phyloP scores from a whole-genome alignment of 2,888 invertebrate species.

The Lasioglossum zephyrum region DNA sequence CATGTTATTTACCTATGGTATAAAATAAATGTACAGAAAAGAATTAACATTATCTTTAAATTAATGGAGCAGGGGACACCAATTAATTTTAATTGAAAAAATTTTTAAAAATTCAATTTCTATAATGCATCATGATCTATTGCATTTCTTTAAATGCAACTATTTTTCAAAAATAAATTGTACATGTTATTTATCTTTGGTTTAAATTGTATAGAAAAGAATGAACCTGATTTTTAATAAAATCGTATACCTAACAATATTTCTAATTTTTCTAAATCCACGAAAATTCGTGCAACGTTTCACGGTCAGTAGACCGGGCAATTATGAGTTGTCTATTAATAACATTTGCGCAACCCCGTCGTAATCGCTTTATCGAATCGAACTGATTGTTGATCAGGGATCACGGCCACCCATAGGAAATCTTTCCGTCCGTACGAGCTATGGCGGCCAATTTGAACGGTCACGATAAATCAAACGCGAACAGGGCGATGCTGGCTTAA shows the following conservation, averaged over 20 bases:
- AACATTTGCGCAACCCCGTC: background rate
- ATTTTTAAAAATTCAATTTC: too few species aligned
- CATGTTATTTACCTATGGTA: too few species aligned
- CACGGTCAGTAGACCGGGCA: background rate
- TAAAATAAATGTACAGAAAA: too few species aligned
- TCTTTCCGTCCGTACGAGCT: background rate
- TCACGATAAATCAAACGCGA: constrained; percentile 52
- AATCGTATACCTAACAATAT: background rate
- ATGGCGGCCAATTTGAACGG: constrained; percentile 23
- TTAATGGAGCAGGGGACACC: too few species aligned
- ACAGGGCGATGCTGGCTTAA: constrained; percentile 32
- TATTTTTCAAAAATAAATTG: too few species aligned
- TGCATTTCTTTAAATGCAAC: too few species aligned
- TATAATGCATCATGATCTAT: too few species aligned
- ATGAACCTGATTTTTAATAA: too few species aligned
- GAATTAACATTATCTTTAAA: too few species aligned
- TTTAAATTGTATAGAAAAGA: too few species aligned
- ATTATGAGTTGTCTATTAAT: background rate
- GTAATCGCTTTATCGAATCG: background rate
- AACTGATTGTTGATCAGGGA: background rate
- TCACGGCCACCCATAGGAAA: constrained; percentile 9
- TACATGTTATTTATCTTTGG: too few species aligned
- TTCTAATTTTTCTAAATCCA: background rate
- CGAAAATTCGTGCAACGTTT: background rate
- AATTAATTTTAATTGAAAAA: too few species aligned